These are phyloP conservation scores for Morone chrysops DNA, from an alignment of 2,113 vertebrate genomes.

Conservation along the genomic window DNA sequence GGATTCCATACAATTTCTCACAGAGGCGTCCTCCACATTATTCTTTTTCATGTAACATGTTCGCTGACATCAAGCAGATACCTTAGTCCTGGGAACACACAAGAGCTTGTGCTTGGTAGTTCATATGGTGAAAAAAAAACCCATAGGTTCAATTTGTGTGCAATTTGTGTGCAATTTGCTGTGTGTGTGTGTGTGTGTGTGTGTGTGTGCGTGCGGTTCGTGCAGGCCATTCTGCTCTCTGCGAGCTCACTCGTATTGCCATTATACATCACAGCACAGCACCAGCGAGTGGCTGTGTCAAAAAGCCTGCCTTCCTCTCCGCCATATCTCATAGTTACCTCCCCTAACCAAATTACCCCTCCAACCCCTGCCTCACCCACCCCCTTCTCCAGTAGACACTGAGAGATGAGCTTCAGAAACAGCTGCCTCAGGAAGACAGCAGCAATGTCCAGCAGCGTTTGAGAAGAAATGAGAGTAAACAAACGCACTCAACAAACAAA, in stretches of 20 bases:
- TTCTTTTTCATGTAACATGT: conserved; percentile 60
- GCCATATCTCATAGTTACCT: conserved; percentile 88
- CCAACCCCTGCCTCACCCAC: conserved; percentile 51
- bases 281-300: conserved; percentile 78
- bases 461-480: conserved; percentile 52
- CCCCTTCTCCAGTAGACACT: conserved; percentile 62
- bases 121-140: conserved; percentile 48
- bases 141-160: conserved; percentile 68
- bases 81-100: conserved; percentile 55
- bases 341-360: conserved; percentile 85
- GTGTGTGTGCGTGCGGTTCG: conserved; percentile 26
- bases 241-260: conserved; percentile 77
- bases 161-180: conserved; percentile 62
- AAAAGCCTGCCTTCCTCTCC: conserved; percentile 75
- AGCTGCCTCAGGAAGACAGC: conserved; percentile 62
- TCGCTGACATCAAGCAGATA: conserved; percentile 59
- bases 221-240: conserved; percentile 57
- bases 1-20: conserved; percentile 65
- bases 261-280: conserved; percentile 83
- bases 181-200: conserved; percentile 41
- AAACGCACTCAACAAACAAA: conserved; percentile 35
- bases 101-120: conserved; percentile 30
- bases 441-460: conserved; percentile 54
- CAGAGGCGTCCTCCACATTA: conserved; percentile 39
- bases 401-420: conserved; percentile 71